These are phyloP conservation scores for Nesogale talazaci DNA, from an alignment of 2,113 vertebrate genomes.

Conservation along the genomic window DNA sequence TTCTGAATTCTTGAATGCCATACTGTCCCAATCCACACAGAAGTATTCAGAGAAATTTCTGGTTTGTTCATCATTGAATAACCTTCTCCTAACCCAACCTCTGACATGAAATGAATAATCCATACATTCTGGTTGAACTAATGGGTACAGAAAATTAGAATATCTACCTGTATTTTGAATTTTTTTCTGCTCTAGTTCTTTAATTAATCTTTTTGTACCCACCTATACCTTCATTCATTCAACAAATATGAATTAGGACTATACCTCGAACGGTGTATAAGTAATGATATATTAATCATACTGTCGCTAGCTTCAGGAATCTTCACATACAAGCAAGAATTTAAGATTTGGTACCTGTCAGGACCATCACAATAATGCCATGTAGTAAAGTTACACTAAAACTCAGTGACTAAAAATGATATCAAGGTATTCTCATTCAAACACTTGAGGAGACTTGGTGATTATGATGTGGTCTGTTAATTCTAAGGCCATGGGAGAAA, in stretches of 20 bases:
- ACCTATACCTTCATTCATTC: not conserved
- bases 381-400: not conserved
- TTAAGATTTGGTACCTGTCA: not conserved
- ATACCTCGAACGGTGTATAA: not conserved
- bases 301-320: not conserved
- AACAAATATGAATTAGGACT: not conserved
- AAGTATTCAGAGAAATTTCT: not conserved
- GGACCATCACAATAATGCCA: not conserved
- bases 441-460: too few relatives aligned
- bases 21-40: not conserved
- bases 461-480: too few relatives aligned
- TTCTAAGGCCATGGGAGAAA: too few relatives aligned
- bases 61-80: not conserved
- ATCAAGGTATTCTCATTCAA: not conserved
- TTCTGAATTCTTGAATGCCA: constrained; percentile 46
- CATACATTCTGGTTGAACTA: constrained; percentile 30
- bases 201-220: constrained; percentile 56
- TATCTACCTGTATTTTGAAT: constrained; percentile 14
- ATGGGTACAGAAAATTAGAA: not conserved
- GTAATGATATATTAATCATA: not conserved
- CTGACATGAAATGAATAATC: constrained; percentile 21
- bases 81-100: not conserved
- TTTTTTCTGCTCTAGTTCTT: constrained; percentile 3
- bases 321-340: not conserved
- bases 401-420: not conserved